Percentiles rank a stretch among this genome's conserved stretches.
Conservation (phyloP, 2,888 invertebrate species). For the Nymphalis polychloros region DNA sequence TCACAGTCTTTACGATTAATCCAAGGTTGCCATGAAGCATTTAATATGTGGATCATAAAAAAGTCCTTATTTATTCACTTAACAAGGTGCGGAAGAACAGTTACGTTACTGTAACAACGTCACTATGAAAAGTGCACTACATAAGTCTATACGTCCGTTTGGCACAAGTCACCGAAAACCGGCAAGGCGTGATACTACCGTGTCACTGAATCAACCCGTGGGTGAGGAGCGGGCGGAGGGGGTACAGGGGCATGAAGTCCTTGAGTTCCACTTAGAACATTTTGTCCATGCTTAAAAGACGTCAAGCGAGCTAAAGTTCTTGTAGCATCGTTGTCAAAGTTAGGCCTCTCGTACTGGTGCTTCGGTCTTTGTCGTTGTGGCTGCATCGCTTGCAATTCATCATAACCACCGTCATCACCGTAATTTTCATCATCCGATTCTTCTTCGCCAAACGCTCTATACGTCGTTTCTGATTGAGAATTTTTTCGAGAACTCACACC, state of each 20-base stretch:
- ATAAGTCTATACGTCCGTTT: slow-evolving; percentile 76
- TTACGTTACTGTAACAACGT: slow-evolving; percentile 47
- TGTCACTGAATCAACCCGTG: slow-evolving; percentile 71
- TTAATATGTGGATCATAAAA: slow-evolving; percentile 19
- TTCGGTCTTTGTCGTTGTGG: slow-evolving; percentile 65
- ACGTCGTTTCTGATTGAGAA: slow-evolving; percentile 72
- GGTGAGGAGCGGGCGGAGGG: slow-evolving; percentile 70
- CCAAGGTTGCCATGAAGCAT: slow-evolving; percentile 28
- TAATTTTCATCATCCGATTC: slow-evolving; percentile 76
- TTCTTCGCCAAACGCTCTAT: slow-evolving; percentile 72
- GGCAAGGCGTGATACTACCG: slow-evolving; percentile 81
- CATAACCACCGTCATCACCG: slow-evolving; percentile 68
- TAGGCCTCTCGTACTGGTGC: slow-evolving; percentile 77
- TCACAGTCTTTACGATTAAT: slow-evolving; percentile 30
- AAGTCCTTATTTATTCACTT: slow-evolving; percentile 38
- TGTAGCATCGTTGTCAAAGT: slow-evolving; percentile 69
- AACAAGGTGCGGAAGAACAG: slow-evolving; percentile 65
- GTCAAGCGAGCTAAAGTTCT: slow-evolving; percentile 69
- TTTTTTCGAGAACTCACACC: slow-evolving; percentile 72
- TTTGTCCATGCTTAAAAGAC: slow-evolving; percentile 71
- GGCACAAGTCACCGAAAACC: slow-evolving; percentile 80
- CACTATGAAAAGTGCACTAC: slow-evolving; percentile 57
- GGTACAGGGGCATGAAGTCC: slow-evolving; percentile 60
- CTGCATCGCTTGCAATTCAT: slow-evolving; percentile 74
- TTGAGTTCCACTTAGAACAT: slow-evolving; percentile 53